phyloP scores from a whole-genome alignment of 1,140 invertebrate genomes.

The Anastrepha ludens region DNA sequence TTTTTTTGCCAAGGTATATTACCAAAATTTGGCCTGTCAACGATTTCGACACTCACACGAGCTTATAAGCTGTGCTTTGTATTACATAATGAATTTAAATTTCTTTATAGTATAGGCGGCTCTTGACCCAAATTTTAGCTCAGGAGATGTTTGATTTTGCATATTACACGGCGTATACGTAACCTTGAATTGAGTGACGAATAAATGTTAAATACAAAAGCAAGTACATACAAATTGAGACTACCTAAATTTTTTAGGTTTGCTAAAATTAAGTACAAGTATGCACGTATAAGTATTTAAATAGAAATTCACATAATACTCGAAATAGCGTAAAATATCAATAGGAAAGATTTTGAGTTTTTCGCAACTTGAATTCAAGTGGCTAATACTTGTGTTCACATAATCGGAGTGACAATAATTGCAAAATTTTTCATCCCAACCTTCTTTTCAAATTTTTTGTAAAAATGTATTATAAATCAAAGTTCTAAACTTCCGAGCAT shows the following conservation, averaged over 20 bases:
- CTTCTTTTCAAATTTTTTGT: too few relatives aligned
- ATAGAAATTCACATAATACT: too few relatives aligned
- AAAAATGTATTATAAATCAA: too few relatives aligned
- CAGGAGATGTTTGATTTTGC: neutral
- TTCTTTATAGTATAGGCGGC: neutral
- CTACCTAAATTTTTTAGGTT: neutral
- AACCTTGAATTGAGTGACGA: neutral
- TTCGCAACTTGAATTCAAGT: too few relatives aligned
- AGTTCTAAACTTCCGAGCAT: too few relatives aligned
- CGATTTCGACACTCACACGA: neutral
- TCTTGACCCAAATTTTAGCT: neutral
- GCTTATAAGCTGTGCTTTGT: neutral
- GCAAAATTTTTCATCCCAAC: too few relatives aligned
- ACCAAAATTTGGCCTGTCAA: neutral
- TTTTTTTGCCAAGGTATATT: neutral
- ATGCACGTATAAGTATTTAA: neutral
- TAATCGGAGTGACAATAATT: too few relatives aligned
- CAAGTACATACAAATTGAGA: neutral
- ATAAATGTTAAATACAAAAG: neutral
- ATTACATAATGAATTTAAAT: neutral
- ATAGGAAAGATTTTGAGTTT: too few relatives aligned
- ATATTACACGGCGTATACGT: conserved; percentile 13
- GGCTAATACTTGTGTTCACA: too few relatives aligned
- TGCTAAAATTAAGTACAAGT: neutral
- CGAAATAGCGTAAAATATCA: too few relatives aligned